These are phyloP conservation scores for Hypothenemus hampei DNA, from an alignment of 1,140 invertebrate species.

Conservation along the genomic window DNA sequence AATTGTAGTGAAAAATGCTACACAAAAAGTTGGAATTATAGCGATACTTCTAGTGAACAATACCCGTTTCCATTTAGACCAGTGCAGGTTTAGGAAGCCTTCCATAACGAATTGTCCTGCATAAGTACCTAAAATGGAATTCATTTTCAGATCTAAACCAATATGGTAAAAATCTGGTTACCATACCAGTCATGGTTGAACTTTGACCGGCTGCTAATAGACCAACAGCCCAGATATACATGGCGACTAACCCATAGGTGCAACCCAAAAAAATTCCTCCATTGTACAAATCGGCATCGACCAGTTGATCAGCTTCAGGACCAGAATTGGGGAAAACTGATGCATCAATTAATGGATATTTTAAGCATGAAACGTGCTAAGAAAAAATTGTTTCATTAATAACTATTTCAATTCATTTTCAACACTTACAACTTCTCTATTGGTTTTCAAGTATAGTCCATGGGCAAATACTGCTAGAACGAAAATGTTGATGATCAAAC, in stretches of 20 bases:
- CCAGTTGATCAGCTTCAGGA: constrained; percentile 47
- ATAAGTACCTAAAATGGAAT: constrained; percentile 51
- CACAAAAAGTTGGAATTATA: constrained; percentile 81
- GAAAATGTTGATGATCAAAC: constrained; percentile 88
- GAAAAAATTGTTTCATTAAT: background rate
- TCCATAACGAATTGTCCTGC: constrained; percentile 76
- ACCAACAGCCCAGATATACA: constrained; percentile 89
- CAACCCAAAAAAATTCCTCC: constrained; percentile 83
- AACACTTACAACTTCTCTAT: constrained; percentile 48
- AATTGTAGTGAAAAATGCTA: constrained; percentile 71
- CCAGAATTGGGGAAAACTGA: constrained; percentile 30
- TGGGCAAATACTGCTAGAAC: constrained; percentile 85
- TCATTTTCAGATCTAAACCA: background rate
- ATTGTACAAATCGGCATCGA: constrained; percentile 75
- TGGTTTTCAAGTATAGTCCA: constrained; percentile 69
- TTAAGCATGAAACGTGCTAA: constrained; percentile 18
- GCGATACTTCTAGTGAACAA: constrained; percentile 81
- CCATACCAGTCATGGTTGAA: constrained; percentile 78
- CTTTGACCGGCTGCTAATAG: constrained; percentile 87
- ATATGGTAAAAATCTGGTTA: background rate
- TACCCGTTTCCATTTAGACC: constrained; percentile 85
- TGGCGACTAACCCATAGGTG: constrained; percentile 70
- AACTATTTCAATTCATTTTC: no score
- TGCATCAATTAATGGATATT: constrained; percentile 28
- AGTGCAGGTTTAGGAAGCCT: constrained; percentile 84